Percentiles rank a stretch among this genome's conserved stretches.
Conservation (phyloP, 2,113 vertebrate species). For the Hydropotes inermis region DNA sequence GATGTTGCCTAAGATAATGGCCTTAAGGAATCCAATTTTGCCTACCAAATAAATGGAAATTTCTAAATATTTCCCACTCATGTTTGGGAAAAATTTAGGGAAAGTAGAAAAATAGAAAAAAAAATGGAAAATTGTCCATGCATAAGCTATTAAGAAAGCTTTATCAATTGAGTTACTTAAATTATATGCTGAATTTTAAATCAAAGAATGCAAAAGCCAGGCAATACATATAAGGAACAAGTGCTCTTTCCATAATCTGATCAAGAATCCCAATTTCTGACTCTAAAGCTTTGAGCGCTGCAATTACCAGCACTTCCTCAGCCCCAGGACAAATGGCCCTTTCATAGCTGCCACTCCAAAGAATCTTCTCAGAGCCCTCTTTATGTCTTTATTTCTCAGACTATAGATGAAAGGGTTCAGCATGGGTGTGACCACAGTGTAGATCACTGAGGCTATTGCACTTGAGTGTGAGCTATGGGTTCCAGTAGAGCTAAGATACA, state of each 20-base stretch:
- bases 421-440: neutral
- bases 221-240: neutral
- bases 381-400: neutral
- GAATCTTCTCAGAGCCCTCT: neutral
- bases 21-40: neutral
- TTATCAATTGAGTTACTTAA: neutral
- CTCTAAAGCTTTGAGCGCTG: neutral
- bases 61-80: neutral
- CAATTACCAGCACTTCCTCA: neutral
- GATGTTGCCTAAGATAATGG: neutral
- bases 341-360: neutral
- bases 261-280: neutral
- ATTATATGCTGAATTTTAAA: neutral
- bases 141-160: neutral
- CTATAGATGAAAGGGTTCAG: neutral
- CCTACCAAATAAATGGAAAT: neutral
- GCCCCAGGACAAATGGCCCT: neutral
- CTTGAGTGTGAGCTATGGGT: neutral
- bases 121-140: neutral
- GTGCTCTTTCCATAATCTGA: neutral
- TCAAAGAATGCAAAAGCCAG: neutral
- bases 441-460: neutral
- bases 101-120: neutral
- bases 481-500: neutral
- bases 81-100: neutral